Conservation (phyloP, 1,140 invertebrate species). For the Bathynomus jamesi region DNA sequence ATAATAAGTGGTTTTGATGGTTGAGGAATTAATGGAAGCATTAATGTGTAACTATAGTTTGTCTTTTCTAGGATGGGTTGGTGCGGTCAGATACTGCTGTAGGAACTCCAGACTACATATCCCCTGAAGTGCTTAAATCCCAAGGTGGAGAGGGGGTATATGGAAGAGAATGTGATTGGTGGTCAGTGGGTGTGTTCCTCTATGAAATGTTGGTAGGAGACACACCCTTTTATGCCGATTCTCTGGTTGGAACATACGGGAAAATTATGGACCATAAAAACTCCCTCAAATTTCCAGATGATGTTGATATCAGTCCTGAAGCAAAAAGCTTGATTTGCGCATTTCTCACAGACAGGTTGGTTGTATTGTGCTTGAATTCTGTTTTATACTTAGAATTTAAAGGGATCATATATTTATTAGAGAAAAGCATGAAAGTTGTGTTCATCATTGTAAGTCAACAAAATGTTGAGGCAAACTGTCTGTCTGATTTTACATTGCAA, state of each 20-base stretch:
- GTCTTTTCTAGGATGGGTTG: constrained; percentile 65
- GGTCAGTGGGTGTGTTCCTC: constrained; percentile 97
- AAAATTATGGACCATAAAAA: constrained; percentile 99
- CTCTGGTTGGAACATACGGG: constrained; percentile 93
- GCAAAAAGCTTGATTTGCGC: constrained; percentile 89
- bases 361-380: constrained; percentile 7
- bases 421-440: no score
- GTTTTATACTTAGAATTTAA: constrained; percentile 8
- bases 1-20: no score
- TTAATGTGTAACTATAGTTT: constrained; percentile 1
- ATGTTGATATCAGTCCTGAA: constrained; percentile 81
- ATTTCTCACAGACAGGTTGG: constrained; percentile 77
- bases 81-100: constrained; percentile 95
- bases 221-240: constrained; percentile 97
- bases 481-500: no score
- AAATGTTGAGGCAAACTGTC: no score
- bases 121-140: constrained; percentile 94
- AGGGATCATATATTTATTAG: no score
- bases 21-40: no score
- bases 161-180: constrained; percentile 97
- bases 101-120: constrained; percentile 98
- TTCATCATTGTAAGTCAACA: no score
- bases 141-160: constrained; percentile 93
- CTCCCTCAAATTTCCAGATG: constrained; percentile 87
- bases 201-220: constrained; percentile 99